These are phyloP conservation scores for Siniperca knerii DNA, from an alignment of 2,113 vertebrate genomes.

Conservation along the genomic window DNA sequence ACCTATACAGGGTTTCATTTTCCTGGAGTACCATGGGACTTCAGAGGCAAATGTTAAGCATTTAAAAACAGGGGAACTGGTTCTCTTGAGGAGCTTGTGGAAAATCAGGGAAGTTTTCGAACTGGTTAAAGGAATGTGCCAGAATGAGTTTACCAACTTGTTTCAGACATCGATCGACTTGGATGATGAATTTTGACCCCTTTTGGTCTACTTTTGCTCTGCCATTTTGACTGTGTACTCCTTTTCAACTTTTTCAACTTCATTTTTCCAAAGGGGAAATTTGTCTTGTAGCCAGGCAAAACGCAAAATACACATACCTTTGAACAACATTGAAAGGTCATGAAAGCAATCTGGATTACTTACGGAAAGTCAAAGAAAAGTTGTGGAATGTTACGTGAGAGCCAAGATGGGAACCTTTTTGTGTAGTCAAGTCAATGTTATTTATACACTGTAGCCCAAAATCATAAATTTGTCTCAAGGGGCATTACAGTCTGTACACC, in stretches of 20 bases:
- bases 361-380: not conserved
- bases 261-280: not conserved
- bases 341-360: not conserved
- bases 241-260: not conserved
- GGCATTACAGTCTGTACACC: not conserved
- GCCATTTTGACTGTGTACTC: not conserved
- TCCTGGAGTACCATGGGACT: not conserved
- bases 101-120: not conserved
- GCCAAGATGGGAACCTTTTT: not conserved
- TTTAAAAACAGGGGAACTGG: constrained; percentile 10
- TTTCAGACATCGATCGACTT: constrained; percentile 1
- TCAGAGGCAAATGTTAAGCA: not conserved
- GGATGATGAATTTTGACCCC: not conserved
- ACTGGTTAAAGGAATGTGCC: constrained; percentile 25
- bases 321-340: not conserved
- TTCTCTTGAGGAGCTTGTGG: not conserved
- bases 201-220: not conserved
- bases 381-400: not conserved
- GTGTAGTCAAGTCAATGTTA: not conserved
- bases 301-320: not conserved
- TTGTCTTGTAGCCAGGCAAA: not conserved
- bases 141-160: constrained; percentile 1
- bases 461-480: not conserved
- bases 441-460: not conserved
- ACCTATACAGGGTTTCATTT: not conserved